These are phyloP conservation scores for Sebastes cheni DNA, from an alignment of 2,797 vertebrate genomes.

Conservation along the genomic window DNA sequence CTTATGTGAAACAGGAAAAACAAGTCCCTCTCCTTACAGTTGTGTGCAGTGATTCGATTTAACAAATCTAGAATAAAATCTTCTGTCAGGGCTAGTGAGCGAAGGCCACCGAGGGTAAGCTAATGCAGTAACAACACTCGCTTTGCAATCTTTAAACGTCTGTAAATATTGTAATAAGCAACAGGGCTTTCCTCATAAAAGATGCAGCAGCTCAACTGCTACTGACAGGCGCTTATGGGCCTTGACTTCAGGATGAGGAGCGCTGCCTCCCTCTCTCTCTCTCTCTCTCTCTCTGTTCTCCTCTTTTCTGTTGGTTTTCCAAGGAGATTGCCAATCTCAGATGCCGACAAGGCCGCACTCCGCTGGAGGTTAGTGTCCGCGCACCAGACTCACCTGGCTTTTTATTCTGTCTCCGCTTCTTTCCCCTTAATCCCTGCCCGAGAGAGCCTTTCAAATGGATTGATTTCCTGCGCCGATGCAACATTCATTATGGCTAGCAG, in stretches of 20 bases:
- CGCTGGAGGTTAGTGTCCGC: constrained; percentile 59
- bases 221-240: constrained; percentile 78
- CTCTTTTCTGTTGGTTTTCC: constrained; percentile 63
- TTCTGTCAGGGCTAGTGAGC: constrained; percentile 54
- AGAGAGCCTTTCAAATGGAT: constrained; percentile 66
- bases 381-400: constrained; percentile 43
- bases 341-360: constrained; percentile 50
- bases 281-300: constrained; percentile 34
- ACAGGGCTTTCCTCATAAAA: constrained; percentile 81
- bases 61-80: constrained; percentile 61
- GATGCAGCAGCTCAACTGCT: constrained; percentile 78
- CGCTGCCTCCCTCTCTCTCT: constrained; percentile 39
- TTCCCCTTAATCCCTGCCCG: constrained; percentile 41
- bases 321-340: constrained; percentile 66
- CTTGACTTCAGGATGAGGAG: constrained; percentile 76
- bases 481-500: constrained; percentile 62
- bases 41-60: constrained; percentile 62
- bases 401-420: constrained; percentile 34
- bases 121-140: constrained; percentile 70
- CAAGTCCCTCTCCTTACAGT: constrained; percentile 19
- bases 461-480: constrained; percentile 66
- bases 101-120: constrained; percentile 66
- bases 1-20: not conserved
- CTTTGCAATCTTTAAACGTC: constrained; percentile 73
- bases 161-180: constrained; percentile 85